These are phyloP conservation scores for Anastrepha ludens DNA, from an alignment of 1,140 invertebrate species.

Conservation along the genomic window DNA sequence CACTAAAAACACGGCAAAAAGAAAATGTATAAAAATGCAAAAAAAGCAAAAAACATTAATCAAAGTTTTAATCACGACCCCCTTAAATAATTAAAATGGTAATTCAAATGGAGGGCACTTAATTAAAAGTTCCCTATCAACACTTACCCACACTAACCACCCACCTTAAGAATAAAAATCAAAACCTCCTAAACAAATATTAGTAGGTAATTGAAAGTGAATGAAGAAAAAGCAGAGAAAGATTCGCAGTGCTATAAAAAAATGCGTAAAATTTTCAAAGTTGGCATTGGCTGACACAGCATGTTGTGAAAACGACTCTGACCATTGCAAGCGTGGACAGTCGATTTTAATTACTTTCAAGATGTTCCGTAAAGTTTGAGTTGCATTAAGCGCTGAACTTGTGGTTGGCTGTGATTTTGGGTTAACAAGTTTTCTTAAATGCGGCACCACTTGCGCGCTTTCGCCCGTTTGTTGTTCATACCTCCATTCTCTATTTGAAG, in stretches of 20 bases:
- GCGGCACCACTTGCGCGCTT: too few species aligned
- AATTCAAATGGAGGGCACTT: background rate
- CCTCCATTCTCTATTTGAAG: background rate
- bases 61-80: background rate
- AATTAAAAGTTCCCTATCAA: background rate
- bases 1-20: background rate
- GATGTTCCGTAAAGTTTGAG: constrained; percentile 2
- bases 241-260: background rate
- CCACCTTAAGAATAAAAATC: background rate
- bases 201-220: background rate
- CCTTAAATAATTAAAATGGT: background rate
- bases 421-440: background rate
- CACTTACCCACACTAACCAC: background rate
- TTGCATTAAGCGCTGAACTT: background rate
- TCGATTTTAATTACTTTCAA: constrained; percentile 24
- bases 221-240: background rate
- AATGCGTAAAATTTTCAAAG: background rate
- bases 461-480: background rate
- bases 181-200: background rate
- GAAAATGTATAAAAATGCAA: background rate
- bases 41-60: too few species aligned
- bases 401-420: constrained; percentile 24
- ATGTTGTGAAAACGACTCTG: background rate
- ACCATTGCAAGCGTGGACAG: background rate
- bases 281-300: background rate